Evolutionary conservation across 2,113 vertebrate genomes (phyloP).

Genomic region (Hypocryptadius cinnamomeus): DNA sequence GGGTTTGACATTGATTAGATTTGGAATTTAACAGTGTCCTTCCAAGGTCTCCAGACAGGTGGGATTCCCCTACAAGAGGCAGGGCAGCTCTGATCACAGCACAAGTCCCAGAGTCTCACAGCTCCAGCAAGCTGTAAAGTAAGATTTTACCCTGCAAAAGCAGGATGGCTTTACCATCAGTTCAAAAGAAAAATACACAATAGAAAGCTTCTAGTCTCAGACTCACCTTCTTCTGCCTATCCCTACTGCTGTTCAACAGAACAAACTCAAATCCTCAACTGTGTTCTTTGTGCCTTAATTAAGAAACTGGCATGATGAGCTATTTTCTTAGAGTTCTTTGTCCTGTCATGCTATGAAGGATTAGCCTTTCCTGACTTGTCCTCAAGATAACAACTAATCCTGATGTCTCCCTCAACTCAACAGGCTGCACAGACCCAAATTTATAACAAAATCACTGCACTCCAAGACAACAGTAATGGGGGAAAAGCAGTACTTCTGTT

Average conservation of each 20-base stretch:
- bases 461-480: not conserved
- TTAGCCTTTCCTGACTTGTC: slow-evolving; percentile 11
- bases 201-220: not conserved
- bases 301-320: not conserved
- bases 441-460: not conserved
- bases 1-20: not conserved
- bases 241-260: not conserved
- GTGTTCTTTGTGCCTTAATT: not conserved
- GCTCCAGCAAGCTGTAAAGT: not conserved
- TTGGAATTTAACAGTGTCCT: not conserved
- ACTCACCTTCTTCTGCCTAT: not conserved
- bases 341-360: not conserved
- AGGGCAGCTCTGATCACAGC: not conserved
- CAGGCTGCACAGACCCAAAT: not conserved
- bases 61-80: not conserved
- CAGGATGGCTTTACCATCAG: not conserved
- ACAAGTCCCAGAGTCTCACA: not conserved
- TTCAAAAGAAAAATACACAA: not conserved
- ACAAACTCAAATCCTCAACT: not conserved
- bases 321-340: slow-evolving; percentile 14
- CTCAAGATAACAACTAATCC: slow-evolving; percentile 6
- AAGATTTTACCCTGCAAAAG: not conserved
- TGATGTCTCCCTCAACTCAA: not conserved
- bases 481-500: not conserved
- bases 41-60: not conserved